Percentiles rank a stretch among this genome's conserved stretches.
These are phyloP conservation scores for Watsonalla cultraria DNA, from an alignment of 2,888 invertebrate genomes.

Conservation along the genomic window DNA sequence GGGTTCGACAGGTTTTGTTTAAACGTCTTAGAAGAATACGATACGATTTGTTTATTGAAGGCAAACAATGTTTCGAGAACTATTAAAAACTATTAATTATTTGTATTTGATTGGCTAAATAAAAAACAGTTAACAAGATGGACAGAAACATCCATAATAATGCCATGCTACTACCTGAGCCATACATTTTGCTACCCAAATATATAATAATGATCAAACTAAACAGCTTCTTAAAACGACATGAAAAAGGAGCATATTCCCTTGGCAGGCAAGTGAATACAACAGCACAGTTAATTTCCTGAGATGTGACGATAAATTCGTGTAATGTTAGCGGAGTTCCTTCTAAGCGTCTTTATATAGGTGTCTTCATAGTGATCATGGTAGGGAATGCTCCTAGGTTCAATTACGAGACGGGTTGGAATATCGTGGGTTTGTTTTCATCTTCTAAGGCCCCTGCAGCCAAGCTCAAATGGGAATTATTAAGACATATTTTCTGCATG, in stretches of 20 bases:
- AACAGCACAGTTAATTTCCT: conserved; percentile 1
- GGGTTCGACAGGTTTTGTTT: too few species aligned
- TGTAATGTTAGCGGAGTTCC: not conserved
- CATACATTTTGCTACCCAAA: not conserved
- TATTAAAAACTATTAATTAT: too few species aligned
- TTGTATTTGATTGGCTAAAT: too few species aligned
- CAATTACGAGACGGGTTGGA: too few species aligned
- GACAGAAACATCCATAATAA: not conserved
- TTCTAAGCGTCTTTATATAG: not conserved
- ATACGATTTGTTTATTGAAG: too few species aligned
- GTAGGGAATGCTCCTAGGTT: not conserved
- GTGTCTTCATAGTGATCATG: not conserved
- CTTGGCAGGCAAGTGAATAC: not conserved
- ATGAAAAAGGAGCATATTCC: not conserved
- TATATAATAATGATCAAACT: too few species aligned
- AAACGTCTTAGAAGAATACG: too few species aligned
- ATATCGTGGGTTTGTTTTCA: too few species aligned
- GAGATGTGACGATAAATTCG: not conserved
- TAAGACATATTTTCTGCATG: too few species aligned
- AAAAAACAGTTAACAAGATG: not conserved
- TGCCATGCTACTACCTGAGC: not conserved
- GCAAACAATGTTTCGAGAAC: too few species aligned
- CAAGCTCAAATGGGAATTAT: too few species aligned
- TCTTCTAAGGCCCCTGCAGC: too few species aligned
- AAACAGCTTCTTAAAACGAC: not conserved